Evolutionary conservation across 2,888 invertebrate species (phyloP).

Genomic region (Latheticus oryzae): DNA sequence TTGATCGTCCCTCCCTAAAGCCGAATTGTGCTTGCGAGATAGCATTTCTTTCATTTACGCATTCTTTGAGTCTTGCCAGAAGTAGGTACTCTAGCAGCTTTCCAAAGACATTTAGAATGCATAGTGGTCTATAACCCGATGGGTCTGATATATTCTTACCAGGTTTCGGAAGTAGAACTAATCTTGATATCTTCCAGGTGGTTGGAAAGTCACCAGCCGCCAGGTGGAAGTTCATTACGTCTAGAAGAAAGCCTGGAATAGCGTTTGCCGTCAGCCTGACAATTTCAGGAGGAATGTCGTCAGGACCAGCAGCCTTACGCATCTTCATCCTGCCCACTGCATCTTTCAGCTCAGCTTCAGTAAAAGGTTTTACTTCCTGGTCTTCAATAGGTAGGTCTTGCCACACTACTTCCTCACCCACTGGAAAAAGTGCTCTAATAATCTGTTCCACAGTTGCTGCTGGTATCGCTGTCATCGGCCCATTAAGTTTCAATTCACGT

Average conservation of each 20-base stretch:
- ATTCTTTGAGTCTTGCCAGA: background rate
- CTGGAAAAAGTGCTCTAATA: too few species aligned
- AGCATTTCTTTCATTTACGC: background rate
- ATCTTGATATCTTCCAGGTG: constrained; percentile 39
- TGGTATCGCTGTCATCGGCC: too few species aligned
- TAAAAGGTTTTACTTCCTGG: too few species aligned
- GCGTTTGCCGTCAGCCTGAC: constrained; percentile 9
- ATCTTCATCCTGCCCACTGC: constrained; percentile 34
- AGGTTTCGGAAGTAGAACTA: constrained; percentile 30
- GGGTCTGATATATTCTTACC: too few species aligned
- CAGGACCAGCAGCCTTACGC: constrained; percentile 37
- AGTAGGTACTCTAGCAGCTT: constrained; percentile 12
- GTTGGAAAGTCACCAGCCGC: constrained; percentile 1
- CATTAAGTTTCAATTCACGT: too few species aligned
- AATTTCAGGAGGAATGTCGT: constrained; percentile 34
- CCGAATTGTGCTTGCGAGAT: constrained; percentile 30
- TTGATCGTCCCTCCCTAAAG: constrained; percentile 28
- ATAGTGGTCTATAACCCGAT: constrained; percentile 20
- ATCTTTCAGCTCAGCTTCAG: constrained; percentile 38
- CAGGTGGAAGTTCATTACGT: constrained; percentile 12
- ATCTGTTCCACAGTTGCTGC: too few species aligned
- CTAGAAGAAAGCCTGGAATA: too few species aligned
- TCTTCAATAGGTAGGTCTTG: too few species aligned
- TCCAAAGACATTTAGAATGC: background rate
- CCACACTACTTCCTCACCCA: too few species aligned